phyloP scores from a whole-genome alignment of 2,888 invertebrate genomes.

The Rhabditoides inermis region DNA sequence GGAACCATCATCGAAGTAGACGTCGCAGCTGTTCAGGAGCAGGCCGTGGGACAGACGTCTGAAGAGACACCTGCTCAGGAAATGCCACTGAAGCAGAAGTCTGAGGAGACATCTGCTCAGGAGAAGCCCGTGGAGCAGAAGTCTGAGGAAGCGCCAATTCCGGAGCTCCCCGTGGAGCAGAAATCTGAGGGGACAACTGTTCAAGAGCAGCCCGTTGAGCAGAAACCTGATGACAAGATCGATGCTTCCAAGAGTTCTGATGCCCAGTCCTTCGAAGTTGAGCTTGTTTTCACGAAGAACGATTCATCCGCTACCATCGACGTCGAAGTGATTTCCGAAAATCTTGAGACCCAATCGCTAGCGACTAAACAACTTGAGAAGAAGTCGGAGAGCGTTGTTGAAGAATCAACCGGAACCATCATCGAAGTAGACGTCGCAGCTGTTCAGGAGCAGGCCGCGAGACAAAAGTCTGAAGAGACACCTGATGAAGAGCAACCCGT shows the following conservation, averaged over 20 bases:
- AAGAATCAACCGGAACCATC: not conserved
- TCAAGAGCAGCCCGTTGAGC: constrained; percentile 1
- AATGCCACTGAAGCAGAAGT: not conserved
- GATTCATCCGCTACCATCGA: constrained; percentile 7
- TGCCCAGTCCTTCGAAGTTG: no score
- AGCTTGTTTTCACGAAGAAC: constrained; percentile 6
- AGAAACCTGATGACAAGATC: not conserved
- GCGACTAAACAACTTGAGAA: no score
- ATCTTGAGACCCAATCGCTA: constrained; percentile 3
- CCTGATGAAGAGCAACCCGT: constrained; percentile 5
- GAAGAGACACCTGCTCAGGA: constrained; percentile 10
- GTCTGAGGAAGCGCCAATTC: no score
- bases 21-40: no score
- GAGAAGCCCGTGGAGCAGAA: no score
- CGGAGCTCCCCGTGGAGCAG: not conserved
- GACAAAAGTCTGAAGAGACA: no score
- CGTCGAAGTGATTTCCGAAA: constrained; percentile 10
- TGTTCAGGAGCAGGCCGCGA: constrained; percentile 5
- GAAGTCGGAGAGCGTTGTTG: no score
- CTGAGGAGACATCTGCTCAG: no score
- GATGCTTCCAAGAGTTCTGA: no score
- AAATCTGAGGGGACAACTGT: not conserved
- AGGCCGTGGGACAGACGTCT: constrained; percentile 4
- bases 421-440: no score
- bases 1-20: not conserved